phyloP scores from a whole-genome alignment of 1,140 invertebrate genomes.

The Kradibia gibbosae region DNA sequence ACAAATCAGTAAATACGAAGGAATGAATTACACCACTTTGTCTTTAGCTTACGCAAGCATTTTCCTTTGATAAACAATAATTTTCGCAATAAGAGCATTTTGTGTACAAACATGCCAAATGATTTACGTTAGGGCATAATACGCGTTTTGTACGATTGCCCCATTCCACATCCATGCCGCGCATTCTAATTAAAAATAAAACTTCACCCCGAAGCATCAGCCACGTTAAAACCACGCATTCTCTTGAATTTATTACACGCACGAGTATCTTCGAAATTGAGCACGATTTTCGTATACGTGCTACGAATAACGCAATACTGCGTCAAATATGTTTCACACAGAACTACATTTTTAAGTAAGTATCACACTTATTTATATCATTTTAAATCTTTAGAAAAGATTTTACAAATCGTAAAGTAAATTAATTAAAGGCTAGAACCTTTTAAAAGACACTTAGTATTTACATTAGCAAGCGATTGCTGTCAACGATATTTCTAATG shows the following conservation, averaged over 20 bases:
- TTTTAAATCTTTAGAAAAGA: neutral
- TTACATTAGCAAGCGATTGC: no score
- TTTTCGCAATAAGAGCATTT: neutral
- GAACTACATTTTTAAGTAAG: no score
- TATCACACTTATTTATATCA: neutral
- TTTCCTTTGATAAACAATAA: neutral
- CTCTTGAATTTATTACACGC: conserved; percentile 44
- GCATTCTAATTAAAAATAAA: conserved; percentile 43
- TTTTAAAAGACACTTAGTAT: no score
- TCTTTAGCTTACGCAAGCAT: neutral
- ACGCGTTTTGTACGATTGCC: neutral
- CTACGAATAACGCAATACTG: neutral
- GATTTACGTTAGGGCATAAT: neutral
- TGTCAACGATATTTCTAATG: no score
- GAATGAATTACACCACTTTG: neutral
- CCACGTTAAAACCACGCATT: conserved; percentile 18
- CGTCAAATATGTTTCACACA: neutral
- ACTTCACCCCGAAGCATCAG: neutral
- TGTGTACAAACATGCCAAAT: neutral
- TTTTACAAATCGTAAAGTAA: no score
- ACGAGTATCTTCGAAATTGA: conserved; percentile 47
- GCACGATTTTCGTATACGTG: conserved; percentile 39
- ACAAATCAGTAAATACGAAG: neutral
- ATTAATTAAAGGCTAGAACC: no score
- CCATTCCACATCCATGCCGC: neutral